These are phyloP conservation scores for Nephrotoma appendiculata DNA, from an alignment of 2,888 invertebrate genomes.

Conservation along the genomic window DNA sequence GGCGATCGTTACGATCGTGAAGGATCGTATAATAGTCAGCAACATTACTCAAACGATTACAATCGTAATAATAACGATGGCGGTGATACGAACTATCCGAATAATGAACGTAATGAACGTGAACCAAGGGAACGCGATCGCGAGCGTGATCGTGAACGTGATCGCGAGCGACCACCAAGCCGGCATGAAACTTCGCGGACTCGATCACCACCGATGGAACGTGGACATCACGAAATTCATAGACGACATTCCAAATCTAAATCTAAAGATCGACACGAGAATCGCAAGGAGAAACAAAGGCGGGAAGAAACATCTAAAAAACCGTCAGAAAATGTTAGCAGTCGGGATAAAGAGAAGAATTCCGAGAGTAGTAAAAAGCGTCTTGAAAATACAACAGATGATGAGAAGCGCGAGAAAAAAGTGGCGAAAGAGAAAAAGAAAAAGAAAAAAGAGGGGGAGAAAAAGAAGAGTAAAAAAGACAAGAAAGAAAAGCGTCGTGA, in stretches of 20 bases:
- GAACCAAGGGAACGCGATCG: slow-evolving; percentile 5
- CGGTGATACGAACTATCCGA: neutral
- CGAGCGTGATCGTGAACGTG: slow-evolving; percentile 8
- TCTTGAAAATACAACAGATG: slow-evolving; percentile 15
- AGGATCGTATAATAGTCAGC: neutral
- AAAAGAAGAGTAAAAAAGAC: slow-evolving; percentile 33
- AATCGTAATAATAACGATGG: neutral
- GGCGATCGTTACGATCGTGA: slow-evolving; percentile 13
- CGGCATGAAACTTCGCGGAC: neutral
- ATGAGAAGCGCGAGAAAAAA: slow-evolving; percentile 27
- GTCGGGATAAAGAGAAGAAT: slow-evolving; percentile 22
- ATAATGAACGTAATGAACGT: neutral
- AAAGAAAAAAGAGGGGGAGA: slow-evolving; percentile 41
- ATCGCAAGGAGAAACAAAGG: neutral
- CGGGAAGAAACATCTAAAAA: neutral
- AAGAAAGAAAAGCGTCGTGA: slow-evolving; percentile 25
- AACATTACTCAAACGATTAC: neutral
- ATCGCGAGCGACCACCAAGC: neutral
- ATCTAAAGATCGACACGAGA: neutral
- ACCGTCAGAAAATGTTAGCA: slow-evolving; percentile 18
- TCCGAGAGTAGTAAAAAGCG: slow-evolving; percentile 16
- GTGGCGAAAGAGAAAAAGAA: slow-evolving; percentile 28
- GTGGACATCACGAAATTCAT: neutral
- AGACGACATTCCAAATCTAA: neutral
- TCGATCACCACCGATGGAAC: slow-evolving; percentile 11